Conservation (phyloP, 1,140 invertebrate species). For the Bombus superbus region DNA sequence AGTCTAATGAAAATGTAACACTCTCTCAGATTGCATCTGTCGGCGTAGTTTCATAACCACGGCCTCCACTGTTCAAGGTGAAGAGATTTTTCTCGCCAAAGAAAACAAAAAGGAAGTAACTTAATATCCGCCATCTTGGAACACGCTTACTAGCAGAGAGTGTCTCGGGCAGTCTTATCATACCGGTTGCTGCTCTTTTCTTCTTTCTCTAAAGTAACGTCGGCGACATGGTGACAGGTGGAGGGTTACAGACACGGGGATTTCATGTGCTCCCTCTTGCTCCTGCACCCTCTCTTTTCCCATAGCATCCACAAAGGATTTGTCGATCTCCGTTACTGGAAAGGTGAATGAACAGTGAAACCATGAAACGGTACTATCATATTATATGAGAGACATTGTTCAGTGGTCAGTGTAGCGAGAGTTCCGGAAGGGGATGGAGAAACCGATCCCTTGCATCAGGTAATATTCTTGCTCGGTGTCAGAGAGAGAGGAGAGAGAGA, state of each 20-base stretch:
- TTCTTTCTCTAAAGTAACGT: constrained; percentile 35
- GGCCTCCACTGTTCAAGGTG: neutral
- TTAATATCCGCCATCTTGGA: constrained; percentile 47
- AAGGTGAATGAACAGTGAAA: constrained; percentile 61
- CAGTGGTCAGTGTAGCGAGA: constrained; percentile 31
- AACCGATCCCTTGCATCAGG: constrained; percentile 38
- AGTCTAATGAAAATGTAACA: constrained; percentile 38
- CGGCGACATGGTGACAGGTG: constrained; percentile 51
- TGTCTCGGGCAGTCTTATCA: constrained; percentile 51
- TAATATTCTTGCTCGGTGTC: neutral
- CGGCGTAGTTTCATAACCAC: constrained; percentile 30
- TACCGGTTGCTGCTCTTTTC: constrained; percentile 25
- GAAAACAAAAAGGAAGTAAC: constrained; percentile 28
- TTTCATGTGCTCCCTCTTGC: constrained; percentile 8
- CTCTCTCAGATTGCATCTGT: neutral
- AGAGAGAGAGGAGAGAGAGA: neutral
- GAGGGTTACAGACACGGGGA: constrained; percentile 50
- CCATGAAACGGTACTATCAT: constrained; percentile 61
- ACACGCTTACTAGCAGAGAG: constrained; percentile 35
- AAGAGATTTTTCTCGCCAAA: constrained; percentile 28
- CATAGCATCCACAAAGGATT: constrained; percentile 59
- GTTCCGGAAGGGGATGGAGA: constrained; percentile 25
- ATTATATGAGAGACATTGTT: constrained; percentile 59
- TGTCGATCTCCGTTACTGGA: constrained; percentile 63
- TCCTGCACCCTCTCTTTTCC: neutral